These are phyloP conservation scores for Hyposoter dolosus DNA, from an alignment of 2,888 invertebrate genomes.

Conservation along the genomic window DNA sequence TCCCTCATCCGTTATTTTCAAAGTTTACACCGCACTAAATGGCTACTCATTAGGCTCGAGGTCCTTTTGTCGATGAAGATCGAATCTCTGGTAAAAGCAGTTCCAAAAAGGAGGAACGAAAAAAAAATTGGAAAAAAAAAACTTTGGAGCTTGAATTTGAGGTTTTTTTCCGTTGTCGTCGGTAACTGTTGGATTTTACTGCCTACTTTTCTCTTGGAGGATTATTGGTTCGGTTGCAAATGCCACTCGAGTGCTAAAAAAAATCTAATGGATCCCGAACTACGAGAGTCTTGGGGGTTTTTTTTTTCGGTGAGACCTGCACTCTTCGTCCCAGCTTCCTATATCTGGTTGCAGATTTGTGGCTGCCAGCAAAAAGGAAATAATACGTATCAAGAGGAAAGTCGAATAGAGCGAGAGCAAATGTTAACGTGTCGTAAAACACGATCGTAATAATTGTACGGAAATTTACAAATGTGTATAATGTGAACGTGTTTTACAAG, in stretches of 20 bases:
- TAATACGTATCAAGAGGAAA: neutral
- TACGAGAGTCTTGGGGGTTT: neutral
- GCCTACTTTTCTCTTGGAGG: constrained; percentile 20
- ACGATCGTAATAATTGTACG: constrained; percentile 38
- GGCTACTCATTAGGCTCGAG: constrained; percentile 26
- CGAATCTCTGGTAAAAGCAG: constrained; percentile 36
- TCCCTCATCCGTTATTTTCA: constrained; percentile 3
- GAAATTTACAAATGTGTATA: constrained; percentile 39
- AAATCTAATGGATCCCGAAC: constrained; percentile 33
- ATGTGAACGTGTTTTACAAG: constrained; percentile 73
- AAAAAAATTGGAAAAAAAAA: neutral
- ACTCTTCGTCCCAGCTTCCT: constrained; percentile 24
- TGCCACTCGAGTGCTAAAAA: neutral
- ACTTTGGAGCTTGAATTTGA: constrained; percentile 5
- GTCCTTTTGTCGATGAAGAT: constrained; percentile 23
- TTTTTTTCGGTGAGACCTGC: constrained; percentile 4
- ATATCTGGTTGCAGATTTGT: constrained; percentile 39
- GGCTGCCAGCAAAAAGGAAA: neutral
- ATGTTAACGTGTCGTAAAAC: constrained; percentile 1
- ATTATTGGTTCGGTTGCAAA: constrained; percentile 40
- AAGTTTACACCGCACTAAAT: constrained; percentile 22
- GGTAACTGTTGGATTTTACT: constrained; percentile 11
- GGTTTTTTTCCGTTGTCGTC: constrained; percentile 5
- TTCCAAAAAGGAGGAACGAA: neutral
- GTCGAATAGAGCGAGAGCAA: neutral